phyloP scores from a whole-genome alignment of 2,113 vertebrate species.

The Neofelis nebulosa region DNA sequence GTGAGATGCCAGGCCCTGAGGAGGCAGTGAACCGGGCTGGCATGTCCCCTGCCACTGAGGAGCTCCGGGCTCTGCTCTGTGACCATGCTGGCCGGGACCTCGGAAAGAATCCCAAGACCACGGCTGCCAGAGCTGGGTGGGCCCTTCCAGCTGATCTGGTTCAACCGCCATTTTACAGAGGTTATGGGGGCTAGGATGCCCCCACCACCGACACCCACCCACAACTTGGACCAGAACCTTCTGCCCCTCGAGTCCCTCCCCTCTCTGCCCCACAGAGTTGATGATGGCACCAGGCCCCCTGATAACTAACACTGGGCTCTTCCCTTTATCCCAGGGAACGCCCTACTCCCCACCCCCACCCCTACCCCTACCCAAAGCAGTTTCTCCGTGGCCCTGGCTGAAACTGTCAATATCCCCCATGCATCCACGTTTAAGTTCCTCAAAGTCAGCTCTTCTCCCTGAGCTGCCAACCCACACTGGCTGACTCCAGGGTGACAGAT shows the following conservation, averaged over 20 bases:
- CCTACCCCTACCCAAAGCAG: neutral
- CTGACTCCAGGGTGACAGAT: neutral
- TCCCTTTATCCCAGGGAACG: no score
- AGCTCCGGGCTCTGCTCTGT: neutral
- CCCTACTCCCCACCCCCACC: no score
- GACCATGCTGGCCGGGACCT: neutral
- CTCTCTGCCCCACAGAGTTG: neutral
- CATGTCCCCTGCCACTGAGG: no score
- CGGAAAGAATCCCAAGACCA: neutral
- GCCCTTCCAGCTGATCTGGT: neutral
- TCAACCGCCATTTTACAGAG: neutral
- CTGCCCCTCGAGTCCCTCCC: neutral
- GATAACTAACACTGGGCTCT: neutral
- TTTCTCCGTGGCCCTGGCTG: neutral
- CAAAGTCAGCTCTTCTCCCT: neutral
- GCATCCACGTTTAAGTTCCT: neutral
- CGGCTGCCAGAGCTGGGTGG: rapidly evolving
- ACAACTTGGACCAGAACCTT: neutral
- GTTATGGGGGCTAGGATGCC: neutral
- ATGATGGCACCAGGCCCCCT: no score
- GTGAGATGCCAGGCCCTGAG: neutral
- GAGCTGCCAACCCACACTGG: neutral
- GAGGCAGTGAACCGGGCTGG: neutral
- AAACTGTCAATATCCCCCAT: neutral
- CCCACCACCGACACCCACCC: rapidly evolving